Conservation (phyloP, 2,888 invertebrate genomes). For the Megalurothrips usitatus region DNA sequence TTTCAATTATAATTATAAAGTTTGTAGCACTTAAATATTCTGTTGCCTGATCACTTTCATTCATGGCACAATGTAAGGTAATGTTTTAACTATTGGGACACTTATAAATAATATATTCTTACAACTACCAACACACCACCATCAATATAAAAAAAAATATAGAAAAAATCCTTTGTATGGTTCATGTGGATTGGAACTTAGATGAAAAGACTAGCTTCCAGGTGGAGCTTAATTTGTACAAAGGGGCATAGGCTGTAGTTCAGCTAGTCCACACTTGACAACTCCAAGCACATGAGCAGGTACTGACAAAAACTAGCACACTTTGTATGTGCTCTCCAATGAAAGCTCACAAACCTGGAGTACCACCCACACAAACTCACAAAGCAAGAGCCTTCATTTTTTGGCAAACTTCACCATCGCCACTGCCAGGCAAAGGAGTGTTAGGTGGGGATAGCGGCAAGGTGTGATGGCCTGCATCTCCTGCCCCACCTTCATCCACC, state of each 20-base stretch:
- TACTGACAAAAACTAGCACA: not conserved
- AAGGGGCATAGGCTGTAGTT: not conserved
- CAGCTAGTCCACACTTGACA: not conserved
- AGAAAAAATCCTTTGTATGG: slow-evolving; percentile 15
- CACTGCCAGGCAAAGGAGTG: not conserved
- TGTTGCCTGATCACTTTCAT: slow-evolving; percentile 7
- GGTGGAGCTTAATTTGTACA: slow-evolving; percentile 12
- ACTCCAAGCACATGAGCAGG: not conserved
- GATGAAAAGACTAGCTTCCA: slow-evolving; percentile 15
- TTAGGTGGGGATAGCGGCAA: not conserved
- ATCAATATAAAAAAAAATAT: slow-evolving; percentile 27
- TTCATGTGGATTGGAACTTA: not conserved
- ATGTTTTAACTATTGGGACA: not conserved
- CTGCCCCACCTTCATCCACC: not conserved
- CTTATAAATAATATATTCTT: not conserved
- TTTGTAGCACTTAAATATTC: slow-evolving; percentile 3
- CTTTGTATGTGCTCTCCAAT: not conserved
- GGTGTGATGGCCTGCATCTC: not conserved
- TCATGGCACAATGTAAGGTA: slow-evolving; percentile 26
- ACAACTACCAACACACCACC: slow-evolving; percentile 4
- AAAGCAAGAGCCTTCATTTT: slow-evolving; percentile 20
- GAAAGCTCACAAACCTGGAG: not conserved
- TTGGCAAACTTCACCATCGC: slow-evolving; percentile 10
- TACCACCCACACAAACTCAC: not conserved
- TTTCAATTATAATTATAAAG: not conserved